Base-by-base conservation (phyloP, 2,888 invertebrate species). In the Dolichopus griseipennis region DNA sequence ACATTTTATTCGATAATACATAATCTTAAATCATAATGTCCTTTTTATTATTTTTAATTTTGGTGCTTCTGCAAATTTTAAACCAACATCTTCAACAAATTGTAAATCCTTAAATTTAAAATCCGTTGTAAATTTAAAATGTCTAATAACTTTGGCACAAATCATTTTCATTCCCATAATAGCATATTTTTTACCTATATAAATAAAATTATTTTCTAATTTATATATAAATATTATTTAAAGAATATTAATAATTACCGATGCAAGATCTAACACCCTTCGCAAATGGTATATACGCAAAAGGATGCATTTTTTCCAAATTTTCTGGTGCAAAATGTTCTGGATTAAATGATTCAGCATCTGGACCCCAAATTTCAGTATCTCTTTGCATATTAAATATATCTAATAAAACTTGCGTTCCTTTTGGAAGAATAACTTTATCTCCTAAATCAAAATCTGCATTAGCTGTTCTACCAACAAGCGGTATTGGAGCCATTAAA, bases 181-280 rank as follows among this genome's bases (percentile, higher is more conserved):
- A 3, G 77, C 78, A 72, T 80, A 79, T 69, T 75, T 72, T 77
- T 76, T 78, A 61, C 79, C 79, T 80, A 22, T 80, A 22, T 41
- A 65, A 62, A 1, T 41, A 61, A 61, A 65, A 34, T 33, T 43
- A 21, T 65, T 6, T 52, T n/a, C n/a, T 52, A 52, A 18, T 3
- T 15, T n/a, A 52, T 52, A 37, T 37, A 9, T 37, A 37, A 4
- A 3, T 15, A 61, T 10, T 6, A 61, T 37, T 62, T 7, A 8
- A 63, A 63, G 33, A 34, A 8, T 20, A 61, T 52, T 27, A 65
- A 4, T 22, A 61, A 6, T 66, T 71, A 78, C 79, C 78, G 70
- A 80, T 80, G 64, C 79, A 79, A 67, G 77, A 79, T 15, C 80
- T 72, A 15, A 78, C 72, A 1, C 81, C 81, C 66, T 79, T 79